Evolutionary conservation across 2,888 invertebrate genomes (phyloP), one percentile per base, ranked within the genome.

Genomic region (Orchesella flavescens): DNA sequence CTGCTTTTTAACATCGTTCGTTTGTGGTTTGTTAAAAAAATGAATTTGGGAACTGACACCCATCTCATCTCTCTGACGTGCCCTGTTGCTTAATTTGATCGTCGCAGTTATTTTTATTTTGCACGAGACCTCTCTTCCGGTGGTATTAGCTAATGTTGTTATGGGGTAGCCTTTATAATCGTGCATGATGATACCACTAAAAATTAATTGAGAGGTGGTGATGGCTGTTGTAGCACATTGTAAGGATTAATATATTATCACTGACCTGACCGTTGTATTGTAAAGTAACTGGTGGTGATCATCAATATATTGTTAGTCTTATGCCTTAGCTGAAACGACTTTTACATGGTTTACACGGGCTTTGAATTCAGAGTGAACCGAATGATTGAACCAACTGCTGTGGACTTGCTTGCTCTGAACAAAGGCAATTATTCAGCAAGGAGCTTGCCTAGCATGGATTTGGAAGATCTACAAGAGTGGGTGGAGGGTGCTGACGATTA

Each of bases 401-500:
- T 85, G 69, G 86, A 86, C 71, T 57, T 86, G 72, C 80, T 87
- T 61, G 49, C 84, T 13, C 68, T 87, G 59, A 84, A 82, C 69
- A 86, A 85, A 73, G 81, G 73, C 34, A 84, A 85, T 75, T 87
- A 86, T 61, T 59, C 86, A 49, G 85, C 86, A 21, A 83, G 86
- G 57, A 87, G 86, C 74, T 78, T 88, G 44, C 87, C 87, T 7
- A 87, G 87, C 75, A 84, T 88, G 84, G 88, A 88, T 73, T 66
- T 88, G 57, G 88, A 88, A 76, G 88, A 88, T 66, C 80, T 88
- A 23, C 88, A 88, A 76, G 88, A 88, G 73, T 86, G 86, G 86
- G 85, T 86, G 61, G 88, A 88, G 53, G 85, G 86, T 69, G 87
- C 87, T 74, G 85, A 81, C 17, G 87, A 87, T 71, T 87, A 87